Base-by-base conservation (phyloP, 2,797 vertebrate species). In the Synanceia verrucosa region DNA sequence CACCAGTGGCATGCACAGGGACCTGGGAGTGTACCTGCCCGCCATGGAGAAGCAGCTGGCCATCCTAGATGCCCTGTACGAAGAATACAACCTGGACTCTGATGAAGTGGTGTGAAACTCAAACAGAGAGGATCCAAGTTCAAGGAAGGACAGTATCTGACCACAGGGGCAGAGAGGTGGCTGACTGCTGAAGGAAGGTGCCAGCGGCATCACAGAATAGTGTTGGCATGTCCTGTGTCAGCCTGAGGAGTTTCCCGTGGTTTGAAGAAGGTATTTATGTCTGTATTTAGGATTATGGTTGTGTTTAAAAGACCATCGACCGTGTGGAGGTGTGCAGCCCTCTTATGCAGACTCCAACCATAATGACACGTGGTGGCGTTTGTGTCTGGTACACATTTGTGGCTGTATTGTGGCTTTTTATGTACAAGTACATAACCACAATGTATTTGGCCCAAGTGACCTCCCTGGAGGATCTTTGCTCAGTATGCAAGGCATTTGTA, bases 21-120 rank as follows among this genome's bases (percentile, higher is more conserved):
- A 99, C 89, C 95, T 99, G 83, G 93, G 88, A 53, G 37, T 95
- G 71, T 99, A 99, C 87, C 95, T 99, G 71, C 97, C 97, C 5
- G 97, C 97, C 80, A 99, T 99, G 96, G 95, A 96, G 89, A 94
- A 92, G 63, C 98, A 98, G 87, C 95, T 99, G 83, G 88, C 86
- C 69, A 94, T 98, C 83, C 93, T 99, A 76, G 98, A 99, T 66
- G 88, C 90, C 78, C 92, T 99, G 51, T 99, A 99, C 18, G 97
- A 98, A 80, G 92, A 96, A 70, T 96, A 98, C 65, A 96, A 95
- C 84, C 94, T 99, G 85, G 98, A 99, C 82, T 99, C 97, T 0
- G 97, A 99, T 7, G 98, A 99, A 91, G 95, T 99, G 74, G 98
- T 99, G 87, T 99, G 95, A 98, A 55, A 48, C 44, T 2, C 3